Evolutionary conservation across 2,113 vertebrate species (phyloP).

Genomic region (Bothrops jararaca): DNA sequence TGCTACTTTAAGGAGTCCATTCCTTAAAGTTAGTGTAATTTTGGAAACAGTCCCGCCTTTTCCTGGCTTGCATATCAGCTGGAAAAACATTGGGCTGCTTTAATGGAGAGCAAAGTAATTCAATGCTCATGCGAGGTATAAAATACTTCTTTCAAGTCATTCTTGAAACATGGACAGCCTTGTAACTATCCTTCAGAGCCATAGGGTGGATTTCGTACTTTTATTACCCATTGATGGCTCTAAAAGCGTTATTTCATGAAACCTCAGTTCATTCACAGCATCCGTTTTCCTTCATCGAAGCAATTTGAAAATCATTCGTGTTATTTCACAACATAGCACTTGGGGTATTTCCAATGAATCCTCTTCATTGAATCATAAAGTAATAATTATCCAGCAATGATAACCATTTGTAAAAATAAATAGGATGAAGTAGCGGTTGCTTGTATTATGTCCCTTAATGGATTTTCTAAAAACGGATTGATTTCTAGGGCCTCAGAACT

Average conservation of each 20-base stretch:
- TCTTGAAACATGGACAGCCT: background rate
- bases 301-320: constrained; percentile 36
- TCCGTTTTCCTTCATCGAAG: constrained; percentile 50
- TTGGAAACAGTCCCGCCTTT: background rate
- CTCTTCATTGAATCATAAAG: constrained; percentile 64
- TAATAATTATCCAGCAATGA: constrained; percentile 63
- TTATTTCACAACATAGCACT: constrained; percentile 58
- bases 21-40: background rate
- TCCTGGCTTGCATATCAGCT: background rate
- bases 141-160: background rate
- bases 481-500: constrained; percentile 62
- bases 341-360: constrained; percentile 58
- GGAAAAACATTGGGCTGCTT: background rate
- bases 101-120: background rate
- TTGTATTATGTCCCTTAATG: constrained; percentile 47
- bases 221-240: constrained; percentile 55
- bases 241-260: constrained; percentile 43
- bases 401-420: constrained; percentile 69
- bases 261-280: constrained; percentile 53
- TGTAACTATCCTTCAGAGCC: background rate
- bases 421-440: constrained; percentile 64
- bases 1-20: background rate
- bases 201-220: constrained; percentile 12
- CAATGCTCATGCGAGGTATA: background rate
- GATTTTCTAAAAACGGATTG: constrained; percentile 56